Evolutionary conservation across 2,797 vertebrate species (phyloP).

Genomic region (Euphonia xanthogaster): DNA sequence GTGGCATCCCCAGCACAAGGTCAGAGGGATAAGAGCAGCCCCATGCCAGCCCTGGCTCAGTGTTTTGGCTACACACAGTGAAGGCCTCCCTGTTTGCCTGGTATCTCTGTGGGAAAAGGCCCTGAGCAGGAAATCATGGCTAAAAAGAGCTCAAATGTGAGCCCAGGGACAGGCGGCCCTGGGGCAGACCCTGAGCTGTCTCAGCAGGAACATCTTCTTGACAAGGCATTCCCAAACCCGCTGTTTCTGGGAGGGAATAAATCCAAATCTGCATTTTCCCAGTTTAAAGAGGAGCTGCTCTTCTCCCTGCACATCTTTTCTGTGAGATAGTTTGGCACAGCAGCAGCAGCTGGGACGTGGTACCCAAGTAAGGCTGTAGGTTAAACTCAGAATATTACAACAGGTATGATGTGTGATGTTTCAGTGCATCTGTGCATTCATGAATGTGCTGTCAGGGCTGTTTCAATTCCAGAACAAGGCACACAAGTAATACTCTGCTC

Average conservation of each 20-base stretch:
- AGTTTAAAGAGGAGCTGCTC: rapidly evolving
- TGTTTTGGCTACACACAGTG: not conserved
- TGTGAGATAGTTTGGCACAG: not conserved
- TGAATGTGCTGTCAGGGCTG: not conserved
- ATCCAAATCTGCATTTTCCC: rapidly evolving
- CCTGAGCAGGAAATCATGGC: rapidly evolving
- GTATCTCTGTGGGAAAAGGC: not conserved
- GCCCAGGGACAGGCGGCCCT: not conserved
- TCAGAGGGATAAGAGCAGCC: not conserved
- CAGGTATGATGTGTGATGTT: not conserved
- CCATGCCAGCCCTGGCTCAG: not conserved
- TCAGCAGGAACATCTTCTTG: not conserved
- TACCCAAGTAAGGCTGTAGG: not conserved
- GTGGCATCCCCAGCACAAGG: constrained; percentile 1
- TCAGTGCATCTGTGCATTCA: not conserved
- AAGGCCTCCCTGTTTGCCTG: not conserved
- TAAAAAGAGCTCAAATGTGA: rapidly evolving
- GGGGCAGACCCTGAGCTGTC: not conserved
- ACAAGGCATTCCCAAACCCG: not conserved
- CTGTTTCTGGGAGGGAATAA: rapidly evolving
- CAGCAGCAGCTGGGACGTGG: not conserved
- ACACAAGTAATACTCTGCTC: not conserved
- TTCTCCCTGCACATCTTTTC: not conserved
- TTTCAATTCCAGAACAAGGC: rapidly evolving
- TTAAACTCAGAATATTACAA: rapidly evolving